phyloP scores from a whole-genome alignment of 2,113 vertebrate species.

The Pterocles burchelli region DNA sequence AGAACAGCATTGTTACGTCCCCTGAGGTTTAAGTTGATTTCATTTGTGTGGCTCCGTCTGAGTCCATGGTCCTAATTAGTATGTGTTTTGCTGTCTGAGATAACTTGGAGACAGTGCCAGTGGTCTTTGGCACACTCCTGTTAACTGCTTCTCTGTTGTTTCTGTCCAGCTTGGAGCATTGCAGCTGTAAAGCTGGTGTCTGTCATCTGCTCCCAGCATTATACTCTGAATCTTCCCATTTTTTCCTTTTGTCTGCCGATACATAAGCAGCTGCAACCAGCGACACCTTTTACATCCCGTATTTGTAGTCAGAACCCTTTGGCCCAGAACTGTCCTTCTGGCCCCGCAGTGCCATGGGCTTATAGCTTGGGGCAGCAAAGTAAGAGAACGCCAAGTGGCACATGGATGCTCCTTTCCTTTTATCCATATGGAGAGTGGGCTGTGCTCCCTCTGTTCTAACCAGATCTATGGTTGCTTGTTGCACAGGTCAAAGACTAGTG shows the following conservation, averaged over 20 bases:
- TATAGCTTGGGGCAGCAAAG: background rate
- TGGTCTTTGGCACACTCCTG: background rate
- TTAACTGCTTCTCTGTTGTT: background rate
- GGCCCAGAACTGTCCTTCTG: background rate
- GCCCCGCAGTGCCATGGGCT: background rate
- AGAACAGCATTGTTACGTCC: background rate
- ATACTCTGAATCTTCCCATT: background rate
- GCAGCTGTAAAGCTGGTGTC: background rate
- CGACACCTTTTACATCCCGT: no score
- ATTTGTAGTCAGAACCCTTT: background rate
- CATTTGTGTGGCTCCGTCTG: background rate
- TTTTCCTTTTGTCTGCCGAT: background rate
- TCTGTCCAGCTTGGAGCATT: background rate
- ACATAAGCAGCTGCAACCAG: background rate
- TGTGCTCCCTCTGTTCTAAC: background rate
- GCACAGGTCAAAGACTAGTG: background rate
- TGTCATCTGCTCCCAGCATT: background rate
- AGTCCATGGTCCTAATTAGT: background rate
- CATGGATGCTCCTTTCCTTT: background rate
- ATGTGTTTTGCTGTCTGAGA: background rate
- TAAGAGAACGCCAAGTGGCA: background rate
- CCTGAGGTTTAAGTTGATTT: background rate
- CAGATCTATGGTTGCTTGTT: background rate
- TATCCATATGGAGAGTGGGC: background rate
- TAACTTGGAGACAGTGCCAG: background rate